Evolutionary conservation across 1,140 invertebrate species (phyloP), one percentile per base, ranked within the genome.

Genomic region (Cyclargus thomasi): DNA sequence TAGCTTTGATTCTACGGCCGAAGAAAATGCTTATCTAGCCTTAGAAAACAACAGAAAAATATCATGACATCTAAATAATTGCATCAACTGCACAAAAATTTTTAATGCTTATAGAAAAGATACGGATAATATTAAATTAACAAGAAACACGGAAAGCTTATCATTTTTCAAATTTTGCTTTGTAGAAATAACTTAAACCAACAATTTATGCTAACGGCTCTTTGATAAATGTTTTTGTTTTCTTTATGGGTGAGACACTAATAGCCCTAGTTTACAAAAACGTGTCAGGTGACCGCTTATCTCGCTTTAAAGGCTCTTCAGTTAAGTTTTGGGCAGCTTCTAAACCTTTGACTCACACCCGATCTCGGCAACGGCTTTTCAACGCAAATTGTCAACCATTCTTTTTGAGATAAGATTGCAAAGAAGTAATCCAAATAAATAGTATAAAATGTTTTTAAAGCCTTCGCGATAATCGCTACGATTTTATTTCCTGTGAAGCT

Each of bases 271-370:
- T 21, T 59, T 21, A 59, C 6, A 59, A 20, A 59, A 18, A 4
- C 39, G 39, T 47, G 39, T 47, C 39, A 47, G 39, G 14, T 47
- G 39, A 47, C 39, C 39, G 39, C 39, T 47, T 47, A 47, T 47
- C 39, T 47, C 39, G 39, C 39, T 47, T 47, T 47, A 47, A 47
- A 47, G 1, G 55, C 55, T 59, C 55, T 55, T 55, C 16, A 55
- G 53, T 55, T 59, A 59, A 59, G 55, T 59, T 59, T 59, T 59
- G 55, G 55, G 17, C 55, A 18, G 55, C 55, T 10, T 55, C 55
- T 57, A 59, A 21, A 18, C 18, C 10, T 59, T 59, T 59, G 55
- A 47, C 39, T 47, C 14, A 47, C 39, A 16, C 3, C 11, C 39
- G 8, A 21, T 59, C 53, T 17, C 18, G 2, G 53, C 53, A n/a